Conservation (phyloP, 2,113 vertebrate genomes). For the Vulpes vulpes region DNA sequence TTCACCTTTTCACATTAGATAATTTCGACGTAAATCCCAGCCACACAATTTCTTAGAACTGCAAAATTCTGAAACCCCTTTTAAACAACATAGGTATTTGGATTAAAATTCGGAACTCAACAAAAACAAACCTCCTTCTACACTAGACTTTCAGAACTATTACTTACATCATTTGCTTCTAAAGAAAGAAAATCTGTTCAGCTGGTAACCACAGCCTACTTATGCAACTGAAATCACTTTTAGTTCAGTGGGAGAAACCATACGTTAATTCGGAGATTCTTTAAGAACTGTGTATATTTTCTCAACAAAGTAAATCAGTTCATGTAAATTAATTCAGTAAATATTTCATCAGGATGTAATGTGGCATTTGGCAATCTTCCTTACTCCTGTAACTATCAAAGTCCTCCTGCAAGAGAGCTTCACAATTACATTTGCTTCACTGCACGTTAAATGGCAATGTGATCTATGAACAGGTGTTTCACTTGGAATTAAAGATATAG, state of each 20-base stretch:
- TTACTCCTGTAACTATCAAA: not conserved
- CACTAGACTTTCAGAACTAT: not conserved
- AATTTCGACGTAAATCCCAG: not conserved
- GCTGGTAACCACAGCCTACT: not conserved
- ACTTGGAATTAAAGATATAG: not conserved
- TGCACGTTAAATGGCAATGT: not conserved
- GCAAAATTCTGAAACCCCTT: slow-evolving; percentile 12
- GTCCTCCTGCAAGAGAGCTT: not conserved
- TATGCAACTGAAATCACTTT: not conserved
- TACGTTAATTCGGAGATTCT: not conserved
- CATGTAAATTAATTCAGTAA: not conserved
- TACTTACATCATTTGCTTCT: not conserved
- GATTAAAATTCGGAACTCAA: not conserved
- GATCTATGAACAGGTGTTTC: not conserved
- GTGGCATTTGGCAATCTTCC: not conserved
- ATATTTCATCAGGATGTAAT: not conserved
- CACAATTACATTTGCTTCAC: slow-evolving; percentile 15
- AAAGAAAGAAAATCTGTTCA: not conserved
- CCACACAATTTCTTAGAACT: slow-evolving; percentile 8
- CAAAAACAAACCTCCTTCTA: not conserved
- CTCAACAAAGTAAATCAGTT: not conserved
- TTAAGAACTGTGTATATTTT: not conserved
- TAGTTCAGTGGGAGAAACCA: not conserved
- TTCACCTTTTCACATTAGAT: not conserved
- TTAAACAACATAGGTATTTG: not conserved